phyloP scores from a whole-genome alignment of 2,888 invertebrate species.

The Rambutsinella grinnellia region DNA sequence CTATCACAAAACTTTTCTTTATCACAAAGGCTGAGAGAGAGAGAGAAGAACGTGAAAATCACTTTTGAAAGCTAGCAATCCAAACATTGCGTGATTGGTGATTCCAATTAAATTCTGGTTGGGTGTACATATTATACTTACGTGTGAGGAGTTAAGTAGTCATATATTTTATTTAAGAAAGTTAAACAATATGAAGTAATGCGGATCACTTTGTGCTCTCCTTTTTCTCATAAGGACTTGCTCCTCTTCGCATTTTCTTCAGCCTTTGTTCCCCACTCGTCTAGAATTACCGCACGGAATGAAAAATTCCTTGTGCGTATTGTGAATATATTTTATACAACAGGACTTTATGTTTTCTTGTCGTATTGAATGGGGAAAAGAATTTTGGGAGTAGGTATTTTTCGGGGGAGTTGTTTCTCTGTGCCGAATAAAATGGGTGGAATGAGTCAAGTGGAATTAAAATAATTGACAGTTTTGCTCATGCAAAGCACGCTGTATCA shows the following conservation, averaged over 20 bases:
- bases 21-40: conserved; percentile 13
- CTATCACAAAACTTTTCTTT: too few relatives aligned
- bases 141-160: neutral
- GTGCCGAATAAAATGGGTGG: neutral
- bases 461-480: conserved; percentile 55
- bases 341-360: too few relatives aligned
- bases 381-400: neutral
- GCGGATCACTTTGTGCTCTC: neutral
- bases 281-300: too few relatives aligned
- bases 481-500: conserved; percentile 45
- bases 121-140: too few relatives aligned
- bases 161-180: neutral
- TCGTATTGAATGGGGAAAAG: neutral
- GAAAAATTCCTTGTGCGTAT: too few relatives aligned
- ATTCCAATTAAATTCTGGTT: conserved; percentile 44
- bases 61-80: conserved; percentile 41
- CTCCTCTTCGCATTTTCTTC: too few relatives aligned
- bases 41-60: conserved; percentile 31
- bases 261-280: too few relatives aligned
- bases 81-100: conserved; percentile 51
- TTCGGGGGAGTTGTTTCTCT: neutral
- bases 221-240: neutral
- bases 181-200: neutral
- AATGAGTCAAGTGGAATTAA: conserved; percentile 48
- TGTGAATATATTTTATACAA: too few relatives aligned